Percentiles rank a stretch among this genome's conserved stretches.
Conservation (phyloP, 2,797 vertebrate genomes). For the Tauraco hartlaubi region DNA sequence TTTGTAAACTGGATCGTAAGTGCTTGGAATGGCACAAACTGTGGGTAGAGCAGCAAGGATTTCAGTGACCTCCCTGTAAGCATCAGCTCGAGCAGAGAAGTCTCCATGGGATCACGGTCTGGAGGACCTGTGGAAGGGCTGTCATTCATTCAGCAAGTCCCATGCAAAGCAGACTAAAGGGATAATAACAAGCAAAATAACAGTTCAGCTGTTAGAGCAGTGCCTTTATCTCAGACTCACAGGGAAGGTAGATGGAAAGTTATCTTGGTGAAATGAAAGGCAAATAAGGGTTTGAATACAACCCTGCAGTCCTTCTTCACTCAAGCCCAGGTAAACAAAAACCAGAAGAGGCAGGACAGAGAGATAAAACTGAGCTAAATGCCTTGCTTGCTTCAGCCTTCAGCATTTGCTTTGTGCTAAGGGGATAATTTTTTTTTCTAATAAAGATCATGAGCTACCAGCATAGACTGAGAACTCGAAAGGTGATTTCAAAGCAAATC, state of each 20-base stretch:
- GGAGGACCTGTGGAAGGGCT: not conserved
- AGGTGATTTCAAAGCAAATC: not conserved
- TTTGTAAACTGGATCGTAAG: not conserved
- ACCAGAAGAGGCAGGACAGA: not conserved
- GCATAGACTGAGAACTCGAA: not conserved
- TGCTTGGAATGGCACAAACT: not conserved
- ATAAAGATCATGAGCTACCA: not conserved
- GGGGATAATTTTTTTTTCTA: not conserved
- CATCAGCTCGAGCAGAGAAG: not conserved
- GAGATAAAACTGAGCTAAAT: not conserved
- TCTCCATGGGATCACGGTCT: not conserved
- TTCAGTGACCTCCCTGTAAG: not conserved
- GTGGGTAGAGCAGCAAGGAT: not conserved
- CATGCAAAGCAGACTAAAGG: not conserved
- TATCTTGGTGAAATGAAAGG: constrained; percentile 4
- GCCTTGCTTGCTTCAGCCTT: not conserved
- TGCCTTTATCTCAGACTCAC: not conserved
- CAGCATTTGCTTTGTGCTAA: not conserved
- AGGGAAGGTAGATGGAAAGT: not conserved
- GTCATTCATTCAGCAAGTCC: not conserved
- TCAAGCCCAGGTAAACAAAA: not conserved
- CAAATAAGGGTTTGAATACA: not conserved
- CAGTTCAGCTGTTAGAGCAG: not conserved
- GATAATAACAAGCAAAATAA: not conserved
- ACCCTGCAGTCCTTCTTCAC: not conserved